Evolutionary conservation across 2,888 invertebrate species (phyloP).

Genomic region (Teinopalpus imperialis): DNA sequence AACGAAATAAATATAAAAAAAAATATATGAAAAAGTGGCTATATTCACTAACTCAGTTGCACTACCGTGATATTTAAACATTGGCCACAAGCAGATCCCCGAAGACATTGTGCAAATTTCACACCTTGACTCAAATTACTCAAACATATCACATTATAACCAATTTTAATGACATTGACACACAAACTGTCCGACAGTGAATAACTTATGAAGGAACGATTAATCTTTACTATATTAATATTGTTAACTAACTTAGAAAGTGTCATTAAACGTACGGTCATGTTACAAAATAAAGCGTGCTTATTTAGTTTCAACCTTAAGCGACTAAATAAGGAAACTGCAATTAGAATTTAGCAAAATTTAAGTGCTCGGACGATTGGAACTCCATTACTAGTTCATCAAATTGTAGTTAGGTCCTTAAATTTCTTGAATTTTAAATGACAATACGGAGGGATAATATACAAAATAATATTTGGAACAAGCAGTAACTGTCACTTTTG

Average conservation of each 20-base stretch:
- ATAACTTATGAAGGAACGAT: background rate
- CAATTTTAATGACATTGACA: slow-evolving; percentile 17
- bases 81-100: too few relatives aligned
- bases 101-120: slow-evolving; percentile 14
- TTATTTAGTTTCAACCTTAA: slow-evolving; percentile 1
- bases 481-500: too few relatives aligned
- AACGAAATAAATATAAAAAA: too few relatives aligned
- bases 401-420: too few relatives aligned
- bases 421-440: too few relatives aligned
- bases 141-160: slow-evolving; percentile 4
- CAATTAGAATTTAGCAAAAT: background rate
- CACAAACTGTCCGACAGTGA: slow-evolving; percentile 1
- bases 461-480: too few relatives aligned
- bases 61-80: too few relatives aligned
- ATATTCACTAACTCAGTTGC: too few relatives aligned
- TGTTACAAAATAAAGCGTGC: background rate
- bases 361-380: too few relatives aligned
- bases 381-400: too few relatives aligned
- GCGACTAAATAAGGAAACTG: slow-evolving; percentile 1
- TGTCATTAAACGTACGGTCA: slow-evolving; percentile 6
- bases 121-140: slow-evolving; percentile 11
- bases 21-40: too few relatives aligned
- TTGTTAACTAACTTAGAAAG: slow-evolving; percentile 20
- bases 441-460: too few relatives aligned
- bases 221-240: slow-evolving; percentile 2